phyloP scores from a whole-genome alignment of 92 coral and sea anemone species.

The Zoanthus gigantus region DNA sequence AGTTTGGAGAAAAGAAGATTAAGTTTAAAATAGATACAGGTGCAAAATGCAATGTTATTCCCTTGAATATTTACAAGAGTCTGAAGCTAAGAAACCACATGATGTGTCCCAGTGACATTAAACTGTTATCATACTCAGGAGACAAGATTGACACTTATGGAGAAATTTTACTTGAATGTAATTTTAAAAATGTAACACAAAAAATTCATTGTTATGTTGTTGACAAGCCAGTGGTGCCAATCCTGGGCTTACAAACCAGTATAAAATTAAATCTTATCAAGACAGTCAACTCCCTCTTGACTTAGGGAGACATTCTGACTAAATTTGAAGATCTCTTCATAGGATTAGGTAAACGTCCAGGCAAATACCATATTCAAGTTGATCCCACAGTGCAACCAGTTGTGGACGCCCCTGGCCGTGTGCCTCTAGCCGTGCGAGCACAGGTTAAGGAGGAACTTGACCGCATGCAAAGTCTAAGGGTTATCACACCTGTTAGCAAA shows the following conservation, averaged over 20 bases:
- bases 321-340: conserved; percentile 12
- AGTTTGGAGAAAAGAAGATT: conserved; percentile 13
- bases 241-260: neutral
- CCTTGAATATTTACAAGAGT: neutral
- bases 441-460: conserved; percentile 50
- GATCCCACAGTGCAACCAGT: neutral
- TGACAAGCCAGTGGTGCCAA: conserved; percentile 25
- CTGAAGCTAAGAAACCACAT: neutral
- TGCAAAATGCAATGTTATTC: conserved; percentile 47
- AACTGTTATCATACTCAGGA: conserved; percentile 46
- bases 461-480: conserved; percentile 30
- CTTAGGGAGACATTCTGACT: neutral
- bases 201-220: conserved; percentile 41
- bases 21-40: conserved; percentile 46
- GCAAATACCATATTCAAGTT: conserved; percentile 9
- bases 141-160: conserved; percentile 55
- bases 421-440: conserved; percentile 42
- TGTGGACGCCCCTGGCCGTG: conserved; percentile 21
- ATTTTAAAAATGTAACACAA: conserved; percentile 8
- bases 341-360: conserved; percentile 7
- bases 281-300: conserved; percentile 39
- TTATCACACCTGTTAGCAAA: conserved; percentile 46
- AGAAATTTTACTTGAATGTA: conserved; percentile 20
- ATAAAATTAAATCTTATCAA: conserved; percentile 20
- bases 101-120: conserved; percentile 22